Evolutionary conservation across 2,113 vertebrate species (phyloP).

Genomic region (Podarcis raffonei): DNA sequence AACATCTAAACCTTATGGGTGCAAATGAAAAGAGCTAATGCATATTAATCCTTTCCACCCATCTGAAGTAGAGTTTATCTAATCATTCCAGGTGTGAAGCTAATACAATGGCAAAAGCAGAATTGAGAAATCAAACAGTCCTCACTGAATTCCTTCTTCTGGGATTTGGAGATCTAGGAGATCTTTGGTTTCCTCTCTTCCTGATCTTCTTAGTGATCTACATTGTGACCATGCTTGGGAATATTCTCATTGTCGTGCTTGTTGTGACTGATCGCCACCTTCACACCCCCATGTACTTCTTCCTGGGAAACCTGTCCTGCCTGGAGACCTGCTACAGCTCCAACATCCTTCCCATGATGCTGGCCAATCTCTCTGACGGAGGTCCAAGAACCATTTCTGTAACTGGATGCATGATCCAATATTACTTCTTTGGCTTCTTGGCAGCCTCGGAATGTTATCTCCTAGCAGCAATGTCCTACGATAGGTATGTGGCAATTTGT

Average conservation of each 20-base stretch:
- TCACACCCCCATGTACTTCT: constrained; percentile 34
- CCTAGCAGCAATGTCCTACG: constrained; percentile 43
- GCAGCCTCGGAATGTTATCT: constrained; percentile 39
- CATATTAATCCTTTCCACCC: background rate
- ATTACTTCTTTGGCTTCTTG: constrained; percentile 52
- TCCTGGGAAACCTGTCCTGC: constrained; percentile 8
- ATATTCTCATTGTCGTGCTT: constrained; percentile 2
- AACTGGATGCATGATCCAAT: constrained; percentile 30
- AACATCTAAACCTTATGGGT: background rate
- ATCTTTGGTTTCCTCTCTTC: background rate
- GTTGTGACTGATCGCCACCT: background rate
- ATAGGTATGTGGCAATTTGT: constrained; percentile 37
- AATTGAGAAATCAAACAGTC: constrained; percentile 6
- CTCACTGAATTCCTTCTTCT: background rate
- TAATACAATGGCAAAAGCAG: background rate
- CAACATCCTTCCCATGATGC: constrained; percentile 7
- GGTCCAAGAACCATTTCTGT: constrained; percentile 22
- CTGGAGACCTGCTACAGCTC: constrained; percentile 13
- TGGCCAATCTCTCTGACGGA: constrained; percentile 16
- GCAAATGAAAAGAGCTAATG: background rate
- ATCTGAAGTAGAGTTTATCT: background rate
- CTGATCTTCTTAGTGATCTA: constrained; percentile 7
- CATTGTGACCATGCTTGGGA: background rate
- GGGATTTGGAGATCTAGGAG: background rate
- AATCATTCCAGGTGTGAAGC: background rate